Evolutionary conservation across 35 echinoderm and acorn worm genomes (phyloP).

Genomic region (Apostichopus parvimensis): DNA sequence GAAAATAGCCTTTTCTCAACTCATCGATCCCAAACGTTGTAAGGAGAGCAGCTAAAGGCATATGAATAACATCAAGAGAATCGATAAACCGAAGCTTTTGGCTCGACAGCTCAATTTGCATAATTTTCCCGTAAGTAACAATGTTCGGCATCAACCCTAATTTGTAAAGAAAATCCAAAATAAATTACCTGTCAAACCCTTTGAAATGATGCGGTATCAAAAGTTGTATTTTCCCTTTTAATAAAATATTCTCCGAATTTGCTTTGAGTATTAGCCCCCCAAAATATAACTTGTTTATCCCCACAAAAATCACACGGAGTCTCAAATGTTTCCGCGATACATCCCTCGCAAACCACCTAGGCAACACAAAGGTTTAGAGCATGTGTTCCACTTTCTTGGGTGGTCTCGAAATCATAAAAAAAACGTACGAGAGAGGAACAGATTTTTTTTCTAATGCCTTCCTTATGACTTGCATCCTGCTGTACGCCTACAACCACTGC

Average conservation of each 20-base stretch:
- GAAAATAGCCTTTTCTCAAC: too few species aligned
- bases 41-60: constrained; percentile 62
- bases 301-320: constrained; percentile 40
- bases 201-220: constrained; percentile 69
- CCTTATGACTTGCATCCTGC: too few species aligned
- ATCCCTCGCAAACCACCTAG: constrained; percentile 46
- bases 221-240: constrained; percentile 24
- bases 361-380: constrained; percentile 62
- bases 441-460: too few species aligned
- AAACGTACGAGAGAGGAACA: neutral
- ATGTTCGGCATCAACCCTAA: constrained; percentile 60
- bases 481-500: neutral
- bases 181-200: constrained; percentile 69
- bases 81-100: constrained; percentile 52
- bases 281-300: constrained; percentile 56
- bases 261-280: constrained; percentile 9
- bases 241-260: constrained; percentile 66
- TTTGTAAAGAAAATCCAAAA: constrained; percentile 56
- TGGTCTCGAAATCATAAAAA: constrained; percentile 70
- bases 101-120: neutral
- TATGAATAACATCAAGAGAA: constrained; percentile 69
- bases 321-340: neutral
- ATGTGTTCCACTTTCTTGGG: constrained; percentile 64
- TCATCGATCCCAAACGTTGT: too few species aligned
- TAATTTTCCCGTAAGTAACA: constrained; percentile 33